Evolutionary conservation across 2,113 vertebrate genomes (phyloP).

Genomic region (Pedionomus torquatus): DNA sequence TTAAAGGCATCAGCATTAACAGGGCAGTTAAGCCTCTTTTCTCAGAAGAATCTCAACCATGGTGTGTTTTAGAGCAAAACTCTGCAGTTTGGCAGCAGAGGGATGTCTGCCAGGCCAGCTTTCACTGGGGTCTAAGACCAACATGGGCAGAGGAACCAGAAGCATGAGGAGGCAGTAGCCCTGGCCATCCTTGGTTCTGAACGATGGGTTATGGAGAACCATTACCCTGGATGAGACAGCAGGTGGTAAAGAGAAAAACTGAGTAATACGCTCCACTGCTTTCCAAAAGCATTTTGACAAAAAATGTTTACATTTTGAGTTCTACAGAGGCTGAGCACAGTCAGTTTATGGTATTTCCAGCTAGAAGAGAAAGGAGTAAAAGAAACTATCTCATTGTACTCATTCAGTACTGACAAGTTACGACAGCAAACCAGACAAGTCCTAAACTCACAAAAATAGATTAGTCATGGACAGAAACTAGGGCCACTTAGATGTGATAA

Average conservation of each 20-base stretch:
- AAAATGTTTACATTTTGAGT: not conserved
- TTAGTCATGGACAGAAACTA: not conserved
- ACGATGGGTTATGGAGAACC: not conserved
- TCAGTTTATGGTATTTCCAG: not conserved
- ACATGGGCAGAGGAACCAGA: not conserved
- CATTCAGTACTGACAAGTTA: not conserved
- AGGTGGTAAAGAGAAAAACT: not conserved
- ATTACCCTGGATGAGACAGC: not conserved
- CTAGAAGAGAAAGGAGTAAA: not conserved
- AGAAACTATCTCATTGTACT: not conserved
- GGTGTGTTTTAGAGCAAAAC: not conserved
- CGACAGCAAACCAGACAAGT: not conserved
- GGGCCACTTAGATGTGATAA: not conserved
- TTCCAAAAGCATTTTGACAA: not conserved
- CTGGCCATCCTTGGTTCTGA: not conserved
- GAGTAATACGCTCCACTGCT: accelerated
- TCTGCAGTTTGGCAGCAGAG: not conserved
- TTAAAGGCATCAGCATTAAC: not conserved
- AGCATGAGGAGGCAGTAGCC: not conserved
- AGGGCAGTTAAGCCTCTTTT: not conserved
- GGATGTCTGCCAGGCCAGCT: not conserved
- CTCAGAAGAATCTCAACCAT: not conserved
- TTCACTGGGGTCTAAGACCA: not conserved
- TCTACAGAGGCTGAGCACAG: not conserved
- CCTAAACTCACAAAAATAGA: not conserved